These are phyloP conservation scores for Paramormyrops kingsleyae DNA, from an alignment of 2,113 vertebrate genomes.

Conservation along the genomic window DNA sequence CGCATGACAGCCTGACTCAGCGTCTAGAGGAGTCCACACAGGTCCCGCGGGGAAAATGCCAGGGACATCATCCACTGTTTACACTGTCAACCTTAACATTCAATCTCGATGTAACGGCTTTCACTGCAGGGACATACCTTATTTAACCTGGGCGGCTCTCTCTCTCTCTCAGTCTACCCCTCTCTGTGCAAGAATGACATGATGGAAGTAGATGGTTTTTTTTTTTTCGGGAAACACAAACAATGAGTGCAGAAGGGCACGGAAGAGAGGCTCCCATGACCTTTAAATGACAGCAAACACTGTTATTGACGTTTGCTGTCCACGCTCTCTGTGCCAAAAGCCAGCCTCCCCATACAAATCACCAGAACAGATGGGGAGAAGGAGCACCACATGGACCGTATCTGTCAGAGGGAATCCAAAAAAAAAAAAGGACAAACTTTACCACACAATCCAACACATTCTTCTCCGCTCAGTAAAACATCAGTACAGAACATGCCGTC, in stretches of 20 bases:
- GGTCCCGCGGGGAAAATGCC: neutral
- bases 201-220: neutral
- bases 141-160: neutral
- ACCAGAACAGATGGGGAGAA: neutral
- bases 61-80: neutral
- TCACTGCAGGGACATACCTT: neutral
- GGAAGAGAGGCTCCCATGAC: neutral
- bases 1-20: neutral
- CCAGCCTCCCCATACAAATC: constrained; percentile 3
- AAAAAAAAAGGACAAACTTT: neutral
- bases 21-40: neutral
- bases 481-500: neutral
- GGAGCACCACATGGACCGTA: neutral
- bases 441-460: neutral
- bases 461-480: neutral
- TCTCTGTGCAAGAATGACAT: neutral
- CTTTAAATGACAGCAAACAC: constrained; percentile 15
- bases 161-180: neutral
- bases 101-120: neutral
- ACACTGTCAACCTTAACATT: neutral
- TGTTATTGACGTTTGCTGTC: constrained; percentile 1
- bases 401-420: neutral
- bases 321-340: neutral
- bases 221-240: neutral
- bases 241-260: neutral